Base-by-base conservation (phyloP, 2,113 vertebrate genomes). In the Lagopus muta region DNA sequence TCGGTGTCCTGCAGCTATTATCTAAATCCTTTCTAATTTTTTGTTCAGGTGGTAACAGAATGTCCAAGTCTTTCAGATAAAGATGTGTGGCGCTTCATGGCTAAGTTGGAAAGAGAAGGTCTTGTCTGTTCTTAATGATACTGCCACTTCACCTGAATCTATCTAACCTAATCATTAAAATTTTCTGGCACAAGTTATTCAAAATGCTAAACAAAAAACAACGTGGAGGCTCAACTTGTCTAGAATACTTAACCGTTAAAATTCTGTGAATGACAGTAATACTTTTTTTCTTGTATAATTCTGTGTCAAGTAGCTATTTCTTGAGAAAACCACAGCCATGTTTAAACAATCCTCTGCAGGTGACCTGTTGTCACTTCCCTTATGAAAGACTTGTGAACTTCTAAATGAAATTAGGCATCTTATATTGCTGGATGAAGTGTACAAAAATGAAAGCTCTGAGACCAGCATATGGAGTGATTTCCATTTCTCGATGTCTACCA, bases 391-490 rank as follows among this genome's bases (percentile, higher is more conserved):
- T 71, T 43, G 48, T 48, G 52, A 42, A 38, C 81, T 87, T 87
- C 32, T 86, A 61, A 78, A 61, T 66, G 16, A 72, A 89, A 52
- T 52, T 24, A 55, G 18, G 3, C 25, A 60, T 89, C 88, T 89
- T 54, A 25, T 75, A 70, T 65, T 76, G 67, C 64, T 75, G 13
- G 71, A 7, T 65, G 36, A 66, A 61, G 21, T n/a, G 61, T 61
- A 55, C 48, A 52, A 75, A 93, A 82, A 70, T 61, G 8, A 47
- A 87, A 57, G 38, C 30, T 89, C 78, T 89, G 84, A 87, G 66
- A 73, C 22, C 58, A 92, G 43, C 62, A 48, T 89, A 76, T 70
- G 74, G 71, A 85, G 54, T 73, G 5, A 76, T 87, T 96, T 92
- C 61, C 19, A 55, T 93, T 88, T 90, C n/a, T 78, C 22, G 22